Conservation (phyloP, 2,113 vertebrate genomes). For the Rhineura floridana region DNA sequence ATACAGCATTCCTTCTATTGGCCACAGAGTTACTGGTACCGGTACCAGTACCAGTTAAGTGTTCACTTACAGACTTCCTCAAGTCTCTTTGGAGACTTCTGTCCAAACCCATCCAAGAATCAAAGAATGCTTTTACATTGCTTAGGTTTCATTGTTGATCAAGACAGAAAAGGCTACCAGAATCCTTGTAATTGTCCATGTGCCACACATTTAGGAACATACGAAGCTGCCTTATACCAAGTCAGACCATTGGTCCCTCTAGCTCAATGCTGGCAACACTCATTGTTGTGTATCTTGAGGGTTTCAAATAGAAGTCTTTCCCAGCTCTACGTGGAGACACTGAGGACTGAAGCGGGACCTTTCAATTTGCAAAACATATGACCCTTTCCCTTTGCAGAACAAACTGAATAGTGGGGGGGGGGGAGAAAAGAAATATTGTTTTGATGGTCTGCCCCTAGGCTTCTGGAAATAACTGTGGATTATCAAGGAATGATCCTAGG, state of each 20-base stretch:
- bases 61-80: background rate
- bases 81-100: background rate
- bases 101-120: background rate
- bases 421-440: background rate
- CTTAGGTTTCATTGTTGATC: conserved; percentile 5
- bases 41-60: too few relatives aligned
- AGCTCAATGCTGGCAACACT: background rate
- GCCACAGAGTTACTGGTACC: background rate
- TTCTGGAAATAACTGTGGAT: background rate
- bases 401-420: background rate
- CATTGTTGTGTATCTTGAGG: background rate
- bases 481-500: background rate
- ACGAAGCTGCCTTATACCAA: background rate
- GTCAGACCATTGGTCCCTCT: background rate
- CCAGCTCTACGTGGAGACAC: background rate
- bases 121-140: background rate
- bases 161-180: background rate
- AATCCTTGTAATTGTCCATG: background rate
- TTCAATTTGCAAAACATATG: background rate
- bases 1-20: background rate
- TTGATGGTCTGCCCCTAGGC: background rate
- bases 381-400: background rate
- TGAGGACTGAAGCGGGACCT: background rate
- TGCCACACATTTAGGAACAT: background rate
- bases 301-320: background rate